Conservation (phyloP, 2,888 invertebrate species). For the Nemurella pictetii region DNA sequence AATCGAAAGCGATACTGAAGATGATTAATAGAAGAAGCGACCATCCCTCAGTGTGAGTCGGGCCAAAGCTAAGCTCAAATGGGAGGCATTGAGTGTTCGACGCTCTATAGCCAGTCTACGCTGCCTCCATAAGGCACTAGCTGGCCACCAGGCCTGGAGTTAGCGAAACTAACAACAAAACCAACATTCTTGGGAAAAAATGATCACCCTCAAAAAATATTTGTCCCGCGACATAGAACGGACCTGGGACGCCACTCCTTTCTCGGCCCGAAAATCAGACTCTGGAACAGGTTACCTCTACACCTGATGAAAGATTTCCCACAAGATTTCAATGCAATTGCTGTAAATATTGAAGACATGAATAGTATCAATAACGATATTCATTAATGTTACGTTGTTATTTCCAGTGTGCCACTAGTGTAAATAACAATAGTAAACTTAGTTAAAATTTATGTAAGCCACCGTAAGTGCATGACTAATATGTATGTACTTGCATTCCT, state of each 20-base stretch:
- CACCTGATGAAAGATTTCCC: no score
- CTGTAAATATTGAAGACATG: no score
- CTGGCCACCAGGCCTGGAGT: background rate
- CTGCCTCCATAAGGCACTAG: background rate
- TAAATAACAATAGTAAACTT: no score
- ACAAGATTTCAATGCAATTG: no score
- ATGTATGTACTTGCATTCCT: no score
- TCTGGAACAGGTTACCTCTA: no score
- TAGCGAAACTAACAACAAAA: background rate
- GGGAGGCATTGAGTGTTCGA: background rate
- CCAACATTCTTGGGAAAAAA: background rate
- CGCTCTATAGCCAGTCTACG: background rate
- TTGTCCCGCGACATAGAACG: background rate
- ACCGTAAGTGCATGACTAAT: no score
- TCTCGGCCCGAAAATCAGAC: background rate
- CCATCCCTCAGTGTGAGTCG: background rate
- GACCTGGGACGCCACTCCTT: background rate
- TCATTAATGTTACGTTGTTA: no score
- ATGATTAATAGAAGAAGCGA: background rate
- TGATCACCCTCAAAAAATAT: background rate
- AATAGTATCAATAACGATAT: no score
- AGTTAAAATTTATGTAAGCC: no score
- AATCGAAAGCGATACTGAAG: background rate
- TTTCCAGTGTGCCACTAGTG: no score
- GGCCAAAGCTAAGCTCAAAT: background rate